A percentile compares a stretch with the other conserved stretches of the same genome.
Evolutionary conservation across 2,888 invertebrate species (phyloP).

Genomic region (Eucriotettix oculatus): DNA sequence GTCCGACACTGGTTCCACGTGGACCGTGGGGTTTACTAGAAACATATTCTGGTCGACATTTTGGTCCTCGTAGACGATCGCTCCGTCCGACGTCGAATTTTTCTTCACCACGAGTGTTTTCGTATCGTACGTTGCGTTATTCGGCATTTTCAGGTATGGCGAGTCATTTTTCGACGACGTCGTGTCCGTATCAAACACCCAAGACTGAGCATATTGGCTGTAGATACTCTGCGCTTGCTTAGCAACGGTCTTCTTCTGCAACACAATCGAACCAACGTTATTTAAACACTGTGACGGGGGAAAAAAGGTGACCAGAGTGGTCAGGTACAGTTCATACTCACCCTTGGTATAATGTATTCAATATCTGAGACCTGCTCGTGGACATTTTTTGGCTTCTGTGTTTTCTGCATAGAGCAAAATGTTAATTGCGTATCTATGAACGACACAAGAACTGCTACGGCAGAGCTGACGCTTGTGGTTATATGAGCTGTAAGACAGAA

Average conservation of each 20-base stretch:
- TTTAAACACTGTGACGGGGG: background rate
- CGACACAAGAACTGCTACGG: constrained; percentile 26
- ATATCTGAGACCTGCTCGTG: constrained; percentile 27
- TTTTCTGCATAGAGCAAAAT: constrained; percentile 29
- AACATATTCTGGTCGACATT: constrained; percentile 13
- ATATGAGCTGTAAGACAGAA: constrained; percentile 27
- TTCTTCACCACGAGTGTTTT: constrained; percentile 5
- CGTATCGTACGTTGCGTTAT: constrained; percentile 3
- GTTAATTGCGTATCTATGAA: constrained; percentile 33
- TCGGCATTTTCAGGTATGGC: constrained; percentile 12
- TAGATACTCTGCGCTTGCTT: constrained; percentile 19
- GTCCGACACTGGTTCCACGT: constrained; percentile 28
- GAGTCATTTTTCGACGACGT: constrained; percentile 17
- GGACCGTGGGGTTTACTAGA: constrained; percentile 28
- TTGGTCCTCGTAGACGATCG: constrained; percentile 10
- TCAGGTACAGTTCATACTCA: constrained; percentile 18
- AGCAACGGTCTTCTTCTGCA: constrained; percentile 8
- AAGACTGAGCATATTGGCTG: constrained; percentile 31
- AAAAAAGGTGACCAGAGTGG: background rate
- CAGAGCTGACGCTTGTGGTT: constrained; percentile 29
- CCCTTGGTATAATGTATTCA: constrained; percentile 35
- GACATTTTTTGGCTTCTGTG: constrained; percentile 7
- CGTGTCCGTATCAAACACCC: constrained; percentile 30
- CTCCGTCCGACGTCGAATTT: constrained; percentile 11
- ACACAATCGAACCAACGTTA: constrained; percentile 4